Evolutionary conservation across 1,140 invertebrate genomes (phyloP), one percentile per base, ranked within the genome.

Genomic region (Drosophila parabipectinata): DNA sequence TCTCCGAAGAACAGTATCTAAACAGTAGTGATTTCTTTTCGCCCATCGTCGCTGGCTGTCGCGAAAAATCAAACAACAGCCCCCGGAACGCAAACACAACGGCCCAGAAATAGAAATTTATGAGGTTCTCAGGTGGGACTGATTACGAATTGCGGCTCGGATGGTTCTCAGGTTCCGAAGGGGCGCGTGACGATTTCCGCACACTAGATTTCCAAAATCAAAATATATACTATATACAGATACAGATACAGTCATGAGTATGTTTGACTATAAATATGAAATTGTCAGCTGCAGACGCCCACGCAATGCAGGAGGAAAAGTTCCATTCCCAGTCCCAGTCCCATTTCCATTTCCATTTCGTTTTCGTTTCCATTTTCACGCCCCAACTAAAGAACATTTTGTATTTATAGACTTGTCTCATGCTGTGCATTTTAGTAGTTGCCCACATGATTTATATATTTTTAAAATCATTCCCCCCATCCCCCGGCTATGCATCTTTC

Each of bases 331-430:
- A 67, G 68, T 59, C 15, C 54, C 21, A 21, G 15, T 58, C 21
- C 26, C 26, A 28, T 56, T 63, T 30, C 37, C 39, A 57, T 62
- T 68, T 37, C 66, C 21, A 55, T 50, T 62, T 61, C 45, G 58
- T 79, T 80, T 81, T 77, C 57, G 15, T 56, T 64, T 37, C 30
- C 45, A 68, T 84, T 80, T 81, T 81, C 57, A 87, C 80, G 78
- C 80, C 72, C 81, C 79, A 67, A 78, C 64, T 62, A 56, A 28
- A 37, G 51, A 54, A 58, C 62, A 37, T 44, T 51, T 37, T 48
- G 47, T 89, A 89, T 89, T 89, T 89, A 91, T 91, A 91, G 90
- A 76, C 80, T 85, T 85, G 79, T 91, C 79, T 90, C 87, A 91
- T 90, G 85, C 77, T 88, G 90, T 91, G 90, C 76, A 79, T 87